These are phyloP conservation scores for Thymelicus sylvestris DNA, from an alignment of 2,888 invertebrate genomes.

Conservation along the genomic window DNA sequence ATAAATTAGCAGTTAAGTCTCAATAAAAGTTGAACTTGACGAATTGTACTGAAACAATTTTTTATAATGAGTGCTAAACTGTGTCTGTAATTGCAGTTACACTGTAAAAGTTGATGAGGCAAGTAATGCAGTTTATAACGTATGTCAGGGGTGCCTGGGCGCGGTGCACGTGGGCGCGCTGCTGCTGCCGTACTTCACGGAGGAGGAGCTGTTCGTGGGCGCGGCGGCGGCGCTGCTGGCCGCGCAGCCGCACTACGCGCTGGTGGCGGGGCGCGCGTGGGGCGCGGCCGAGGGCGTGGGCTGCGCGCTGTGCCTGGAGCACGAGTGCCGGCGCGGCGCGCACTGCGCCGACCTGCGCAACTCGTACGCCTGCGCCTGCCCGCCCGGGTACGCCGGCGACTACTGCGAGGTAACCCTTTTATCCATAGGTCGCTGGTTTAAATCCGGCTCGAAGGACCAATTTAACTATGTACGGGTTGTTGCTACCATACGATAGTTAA, in stretches of 20 bases:
- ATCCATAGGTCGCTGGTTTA: too few species aligned
- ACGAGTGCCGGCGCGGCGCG: conserved; percentile 94
- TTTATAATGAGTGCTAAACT: too few species aligned
- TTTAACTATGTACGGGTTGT: too few species aligned
- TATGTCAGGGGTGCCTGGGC: conserved; percentile 92
- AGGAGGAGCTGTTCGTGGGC: conserved; percentile 89
- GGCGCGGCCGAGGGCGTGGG: conserved; percentile 82
- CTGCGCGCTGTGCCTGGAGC: conserved; percentile 93
- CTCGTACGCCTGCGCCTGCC: conserved; percentile 95
- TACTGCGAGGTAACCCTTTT: conserved; percentile 90
- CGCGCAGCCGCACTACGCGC: conserved; percentile 74
- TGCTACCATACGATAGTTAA: too few species aligned
- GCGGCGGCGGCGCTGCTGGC: conserved; percentile 70
- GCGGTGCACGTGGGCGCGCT: conserved; percentile 93
- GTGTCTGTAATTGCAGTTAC: too few species aligned
- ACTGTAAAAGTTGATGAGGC: too few species aligned
- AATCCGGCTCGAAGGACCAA: too few species aligned
- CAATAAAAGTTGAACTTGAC: too few species aligned
- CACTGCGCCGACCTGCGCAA: conserved; percentile 95
- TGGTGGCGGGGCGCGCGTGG: conserved; percentile 67
- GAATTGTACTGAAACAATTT: too few species aligned
- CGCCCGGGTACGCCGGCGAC: conserved; percentile 93
- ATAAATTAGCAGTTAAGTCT: too few species aligned
- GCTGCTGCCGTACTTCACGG: conserved; percentile 93
- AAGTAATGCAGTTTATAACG: too few species aligned